Evolutionary conservation across 2,888 invertebrate genomes (phyloP).

Genomic region (Liodrosophila aerea): DNA sequence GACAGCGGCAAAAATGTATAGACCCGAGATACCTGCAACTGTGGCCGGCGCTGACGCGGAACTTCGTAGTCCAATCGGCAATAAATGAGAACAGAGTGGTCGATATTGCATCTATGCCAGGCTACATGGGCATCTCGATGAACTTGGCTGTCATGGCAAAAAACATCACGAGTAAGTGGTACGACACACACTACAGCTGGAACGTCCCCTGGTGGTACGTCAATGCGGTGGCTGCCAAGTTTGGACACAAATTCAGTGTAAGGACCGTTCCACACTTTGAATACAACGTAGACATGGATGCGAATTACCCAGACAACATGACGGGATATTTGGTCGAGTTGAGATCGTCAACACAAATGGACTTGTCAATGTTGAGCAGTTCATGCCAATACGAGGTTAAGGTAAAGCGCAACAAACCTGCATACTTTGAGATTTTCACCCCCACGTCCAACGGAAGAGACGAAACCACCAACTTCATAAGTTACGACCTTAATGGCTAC

Average conservation of each 20-base stretch:
- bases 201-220: background rate
- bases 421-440: too few species aligned
- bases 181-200: background rate
- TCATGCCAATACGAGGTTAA: too few species aligned
- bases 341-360: too few species aligned
- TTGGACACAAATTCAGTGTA: background rate
- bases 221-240: background rate
- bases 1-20: background rate
- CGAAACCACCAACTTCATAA: background rate
- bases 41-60: background rate
- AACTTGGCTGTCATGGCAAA: background rate
- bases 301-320: background rate
- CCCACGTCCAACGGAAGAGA: too few species aligned
- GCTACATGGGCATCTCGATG: background rate
- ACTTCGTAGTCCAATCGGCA: background rate
- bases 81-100: background rate
- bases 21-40: background rate
- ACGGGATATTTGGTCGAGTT: too few species aligned
- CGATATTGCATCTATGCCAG: background rate
- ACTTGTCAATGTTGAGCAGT: too few species aligned
- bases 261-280: background rate
- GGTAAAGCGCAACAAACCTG: too few species aligned
- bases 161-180: background rate
- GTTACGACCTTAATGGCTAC: background rate
- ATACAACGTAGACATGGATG: background rate